Evolutionary conservation across 2,113 vertebrate species (phyloP), one percentile per base, ranked within the genome.

Genomic region (Zeus faber): DNA sequence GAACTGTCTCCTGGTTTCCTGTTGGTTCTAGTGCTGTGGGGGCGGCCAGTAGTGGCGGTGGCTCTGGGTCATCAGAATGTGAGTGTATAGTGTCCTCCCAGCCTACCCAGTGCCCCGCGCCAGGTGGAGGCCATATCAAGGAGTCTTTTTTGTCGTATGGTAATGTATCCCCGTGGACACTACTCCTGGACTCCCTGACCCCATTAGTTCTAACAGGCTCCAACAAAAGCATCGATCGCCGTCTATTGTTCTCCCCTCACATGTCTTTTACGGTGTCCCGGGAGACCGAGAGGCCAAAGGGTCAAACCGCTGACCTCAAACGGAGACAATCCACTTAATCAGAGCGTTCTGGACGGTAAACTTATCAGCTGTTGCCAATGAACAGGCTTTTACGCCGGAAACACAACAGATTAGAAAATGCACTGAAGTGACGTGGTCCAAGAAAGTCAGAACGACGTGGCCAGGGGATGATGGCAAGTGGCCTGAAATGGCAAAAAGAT

Each of bases 1-100:
- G 62, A 64, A 60, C 33, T 62, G 63, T 72, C 71, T 62, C 59
- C 45, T 58, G 49, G 54, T 66, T 80, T 77, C 80, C 80, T 72
- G 81, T 85, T 85, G 74, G 74, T 84, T 84, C 78, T 85, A 83
- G 85, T 81, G 76, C 67, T n/a, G 57, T 64, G 65, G 79, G 64
- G 83, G 83, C 77, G 72, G 78, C 63, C 58, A 43, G 58, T 62
- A 73, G 64, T 51, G 68, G 60, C 70, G 63, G 69, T n/a, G 55
- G 76, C 70, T 58, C 70, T 44, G 56, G 54, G 70, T 78, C 59
- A 46, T 18, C 72, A 54, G 63, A 72, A 74, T 66, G 67, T 62
- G 14, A 48, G 46, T 14, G n/a, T n/a, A 11, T 17, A n/a, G 11
- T 40, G 37, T 85, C 84, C 83, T 79, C 83, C 82, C 56, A 72